Base-by-base conservation (phyloP, 2,113 vertebrate genomes). In the Chaenogobius annularis region DNA sequence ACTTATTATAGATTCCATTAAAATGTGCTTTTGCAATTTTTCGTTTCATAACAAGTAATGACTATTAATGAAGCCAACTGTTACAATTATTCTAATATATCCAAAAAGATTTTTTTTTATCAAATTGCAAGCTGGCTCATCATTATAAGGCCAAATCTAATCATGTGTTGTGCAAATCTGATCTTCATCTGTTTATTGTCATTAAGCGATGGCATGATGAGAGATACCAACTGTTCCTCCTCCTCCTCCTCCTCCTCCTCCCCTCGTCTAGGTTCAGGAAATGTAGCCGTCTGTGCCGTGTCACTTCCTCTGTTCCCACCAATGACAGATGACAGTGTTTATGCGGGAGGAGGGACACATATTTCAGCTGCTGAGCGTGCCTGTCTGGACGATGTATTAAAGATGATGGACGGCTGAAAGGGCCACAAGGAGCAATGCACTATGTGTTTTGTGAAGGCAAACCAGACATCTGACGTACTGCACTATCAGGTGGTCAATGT, bases 281-380 rank as follows among this genome's bases (percentile, higher is more conserved):
- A 85, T 87, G 81, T 83, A 87, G 83, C 81, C 71, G 85, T 91
- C 87, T 86, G 81, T 90, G 85, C 61, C 2, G 40, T 88, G 85
- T 85, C 85, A 86, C 78, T 84, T 87, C 81, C 84, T 83, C 74
- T 72, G 64, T 81, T 84, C 74, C 83, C 72, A 66, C 83, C 83
- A 82, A 86, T 88, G 88, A 90, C 83, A 89, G 81, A 89, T 86
- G 87, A 85, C 84, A 85, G 79, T 83, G 85, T 88, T 90, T 90
- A 87, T 91, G 86, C 83, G 78, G 68, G 76, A 88, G 84, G 83
- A 87, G 83, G 83, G 87, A 81, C 81, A 86, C 89, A 91, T 91
- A 90, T 87, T 90, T 89, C 86, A 89, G 75, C 69, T 80, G 85
- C 83, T 85, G 85, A 85, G 82, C 86, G 79, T 87, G 82, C 66